Evolutionary conservation across 2,113 vertebrate genomes (phyloP).

Genomic region (Cathartes aura): DNA sequence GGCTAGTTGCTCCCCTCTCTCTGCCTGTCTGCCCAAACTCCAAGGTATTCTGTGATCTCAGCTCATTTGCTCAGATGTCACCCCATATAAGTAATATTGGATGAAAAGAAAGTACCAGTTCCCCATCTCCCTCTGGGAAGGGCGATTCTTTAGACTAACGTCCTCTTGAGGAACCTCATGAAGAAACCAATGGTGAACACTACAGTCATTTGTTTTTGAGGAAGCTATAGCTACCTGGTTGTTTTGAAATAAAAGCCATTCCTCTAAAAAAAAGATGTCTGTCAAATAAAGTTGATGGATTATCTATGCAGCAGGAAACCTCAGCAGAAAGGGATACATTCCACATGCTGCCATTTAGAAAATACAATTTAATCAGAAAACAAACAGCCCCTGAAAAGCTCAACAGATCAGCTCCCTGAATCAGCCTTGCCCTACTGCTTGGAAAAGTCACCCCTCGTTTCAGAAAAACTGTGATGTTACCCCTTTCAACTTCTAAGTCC

Average conservation of each 20-base stretch:
- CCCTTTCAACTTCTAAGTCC: not conserved
- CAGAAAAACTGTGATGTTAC: not conserved
- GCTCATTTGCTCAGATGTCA: not conserved
- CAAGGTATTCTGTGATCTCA: not conserved
- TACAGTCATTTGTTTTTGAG: not conserved
- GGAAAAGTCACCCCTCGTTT: not conserved
- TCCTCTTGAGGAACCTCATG: not conserved
- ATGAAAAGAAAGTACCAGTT: not conserved
- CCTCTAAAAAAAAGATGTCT: not conserved
- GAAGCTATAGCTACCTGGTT: not conserved
- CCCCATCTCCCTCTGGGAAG: not conserved
- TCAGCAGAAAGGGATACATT: not conserved
- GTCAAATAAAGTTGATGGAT: not conserved
- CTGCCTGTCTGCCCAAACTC: not conserved
- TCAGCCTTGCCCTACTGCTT: not conserved
- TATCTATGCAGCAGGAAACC: not conserved
- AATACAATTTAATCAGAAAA: not conserved
- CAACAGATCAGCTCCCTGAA: not conserved
- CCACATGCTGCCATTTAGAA: not conserved
- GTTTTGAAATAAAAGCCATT: not conserved
- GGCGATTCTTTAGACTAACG: fast-evolving
- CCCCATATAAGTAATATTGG: not conserved
- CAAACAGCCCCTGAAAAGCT: not conserved
- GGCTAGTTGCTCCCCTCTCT: not conserved
- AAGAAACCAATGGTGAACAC: not conserved